Conservation (phyloP, 1,140 invertebrate genomes). For the Ectropis grisescens region DNA sequence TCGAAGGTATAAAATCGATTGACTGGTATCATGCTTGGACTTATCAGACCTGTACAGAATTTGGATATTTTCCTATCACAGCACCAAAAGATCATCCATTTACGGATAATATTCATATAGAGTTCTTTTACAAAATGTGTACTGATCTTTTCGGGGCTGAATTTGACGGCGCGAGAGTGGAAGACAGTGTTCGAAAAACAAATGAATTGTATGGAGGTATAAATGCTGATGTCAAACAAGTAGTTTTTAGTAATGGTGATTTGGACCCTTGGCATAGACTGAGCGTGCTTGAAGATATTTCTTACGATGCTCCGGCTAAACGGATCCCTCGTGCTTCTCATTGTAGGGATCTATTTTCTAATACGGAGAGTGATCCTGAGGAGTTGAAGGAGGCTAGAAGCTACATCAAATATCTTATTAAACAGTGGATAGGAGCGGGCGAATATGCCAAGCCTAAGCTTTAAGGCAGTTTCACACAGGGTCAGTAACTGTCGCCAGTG, state of each 20-base stretch:
- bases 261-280: slow-evolving; percentile 76
- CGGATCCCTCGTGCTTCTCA: slow-evolving; percentile 37
- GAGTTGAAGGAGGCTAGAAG: slow-evolving; percentile 38
- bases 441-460: no score
- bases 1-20: slow-evolving; percentile 21
- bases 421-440: slow-evolving; percentile 39
- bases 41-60: slow-evolving; percentile 89
- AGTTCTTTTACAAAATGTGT: slow-evolving; percentile 32
- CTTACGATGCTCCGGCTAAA: slow-evolving; percentile 38
- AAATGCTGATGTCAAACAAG: slow-evolving; percentile 69
- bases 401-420: slow-evolving; percentile 42
- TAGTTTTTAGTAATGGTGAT: slow-evolving; percentile 75
- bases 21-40: slow-evolving; percentile 70
- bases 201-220: slow-evolving; percentile 74
- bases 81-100: slow-evolving; percentile 77
- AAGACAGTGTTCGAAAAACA: slow-evolving; percentile 63
- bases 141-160: slow-evolving; percentile 25
- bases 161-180: slow-evolving; percentile 53
- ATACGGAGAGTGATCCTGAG: slow-evolving; percentile 21
- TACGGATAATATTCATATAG: slow-evolving; percentile 73
- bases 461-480: no score
- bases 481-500: no score
- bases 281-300: slow-evolving; percentile 63
- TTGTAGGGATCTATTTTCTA: slow-evolving; percentile 39
- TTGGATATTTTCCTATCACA: slow-evolving; percentile 84